These are phyloP conservation scores for Thunnus maccoyii DNA, from an alignment of 2,113 vertebrate genomes.

Conservation along the genomic window DNA sequence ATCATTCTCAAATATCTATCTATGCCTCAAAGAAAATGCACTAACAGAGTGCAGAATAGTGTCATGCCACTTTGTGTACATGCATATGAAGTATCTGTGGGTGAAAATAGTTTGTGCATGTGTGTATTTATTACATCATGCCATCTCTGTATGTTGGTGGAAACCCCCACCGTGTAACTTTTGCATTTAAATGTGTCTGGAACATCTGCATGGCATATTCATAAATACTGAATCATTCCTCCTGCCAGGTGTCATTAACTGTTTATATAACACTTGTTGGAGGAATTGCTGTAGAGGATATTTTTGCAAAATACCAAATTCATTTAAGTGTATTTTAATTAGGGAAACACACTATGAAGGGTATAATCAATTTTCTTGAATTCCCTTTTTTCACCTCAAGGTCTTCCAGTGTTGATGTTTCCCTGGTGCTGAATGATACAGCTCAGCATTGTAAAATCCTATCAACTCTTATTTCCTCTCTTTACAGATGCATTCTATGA, in stretches of 20 bases:
- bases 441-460: not conserved
- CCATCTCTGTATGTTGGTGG: too few relatives aligned
- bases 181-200: conserved; percentile 3
- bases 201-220: not conserved
- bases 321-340: not conserved
- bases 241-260: not conserved
- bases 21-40: conserved; percentile 1
- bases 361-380: not conserved
- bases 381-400: conserved; percentile 3
- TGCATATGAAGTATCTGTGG: not conserved
- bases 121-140: not conserved
- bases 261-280: conserved; percentile 1
- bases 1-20: conserved; percentile 9
- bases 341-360: not conserved
- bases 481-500: conserved; percentile 93
- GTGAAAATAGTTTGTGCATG: not conserved
- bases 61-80: not conserved
- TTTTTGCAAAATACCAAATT: not conserved
- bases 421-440: not conserved
- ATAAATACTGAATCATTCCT: conserved; percentile 10
- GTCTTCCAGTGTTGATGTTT: not conserved
- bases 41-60: not conserved
- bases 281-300: not conserved
- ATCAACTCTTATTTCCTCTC: conserved; percentile 23
- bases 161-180: not conserved